phyloP scores from a whole-genome alignment of 2,113 vertebrate genomes.

The Rhinogobius similis region DNA sequence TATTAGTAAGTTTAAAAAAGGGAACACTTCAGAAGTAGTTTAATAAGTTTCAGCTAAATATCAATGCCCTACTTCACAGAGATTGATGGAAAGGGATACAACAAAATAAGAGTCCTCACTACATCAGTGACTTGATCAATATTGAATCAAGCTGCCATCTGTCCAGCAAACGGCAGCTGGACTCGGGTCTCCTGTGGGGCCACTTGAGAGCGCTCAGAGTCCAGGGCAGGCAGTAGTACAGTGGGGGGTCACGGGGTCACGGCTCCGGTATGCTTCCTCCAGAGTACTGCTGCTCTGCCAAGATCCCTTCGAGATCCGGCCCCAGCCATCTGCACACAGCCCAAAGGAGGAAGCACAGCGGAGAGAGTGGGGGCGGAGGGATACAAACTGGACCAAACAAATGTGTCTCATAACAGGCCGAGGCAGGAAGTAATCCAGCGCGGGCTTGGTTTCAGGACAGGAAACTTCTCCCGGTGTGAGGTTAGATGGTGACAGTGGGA shows the following conservation, averaged over 20 bases:
- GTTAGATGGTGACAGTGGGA: slow-evolving; percentile 54
- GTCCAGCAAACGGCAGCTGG: slow-evolving; percentile 43
- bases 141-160: slow-evolving; percentile 42
- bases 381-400: slow-evolving; percentile 70
- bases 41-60: neutral
- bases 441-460: slow-evolving; percentile 86
- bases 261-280: slow-evolving; percentile 63
- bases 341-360: slow-evolving; percentile 69
- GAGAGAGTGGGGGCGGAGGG: slow-evolving; percentile 47
- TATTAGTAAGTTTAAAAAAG: too few relatives aligned
- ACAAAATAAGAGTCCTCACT: neutral
- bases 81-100: slow-evolving; percentile 2
- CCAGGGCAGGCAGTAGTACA: slow-evolving; percentile 29
- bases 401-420: slow-evolving; percentile 82
- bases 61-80: slow-evolving; percentile 1
- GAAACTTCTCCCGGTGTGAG: slow-evolving; percentile 88
- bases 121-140: slow-evolving; percentile 32
- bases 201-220: slow-evolving; percentile 45
- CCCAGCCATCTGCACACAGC: slow-evolving; percentile 70
- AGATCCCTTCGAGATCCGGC: slow-evolving; percentile 67
- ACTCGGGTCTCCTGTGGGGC: slow-evolving; percentile 23
- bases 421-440: slow-evolving; percentile 87
- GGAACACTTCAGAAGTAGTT: neutral
- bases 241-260: slow-evolving; percentile 57
- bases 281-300: slow-evolving; percentile 61